Evolutionary conservation across 2,888 invertebrate genomes (phyloP).

Genomic region (Lapara coniferarum): DNA sequence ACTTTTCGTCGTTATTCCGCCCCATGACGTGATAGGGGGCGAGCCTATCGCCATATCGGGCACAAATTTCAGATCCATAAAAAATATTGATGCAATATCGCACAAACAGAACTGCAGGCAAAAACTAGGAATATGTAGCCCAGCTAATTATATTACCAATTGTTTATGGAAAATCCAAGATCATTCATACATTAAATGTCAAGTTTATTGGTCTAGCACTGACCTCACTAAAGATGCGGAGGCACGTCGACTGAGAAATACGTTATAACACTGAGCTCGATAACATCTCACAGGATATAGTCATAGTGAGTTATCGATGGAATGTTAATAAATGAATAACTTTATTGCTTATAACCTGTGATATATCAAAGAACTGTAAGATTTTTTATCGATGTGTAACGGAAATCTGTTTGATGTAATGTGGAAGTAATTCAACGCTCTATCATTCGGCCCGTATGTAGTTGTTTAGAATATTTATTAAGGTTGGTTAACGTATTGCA

Average conservation of each 20-base stretch:
- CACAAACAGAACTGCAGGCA: not conserved
- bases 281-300: not conserved
- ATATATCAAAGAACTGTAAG: slow-evolving; percentile 1
- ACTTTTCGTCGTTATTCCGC: too few species aligned
- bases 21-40: too few species aligned
- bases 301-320: not conserved
- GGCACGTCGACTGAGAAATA: slow-evolving; percentile 17
- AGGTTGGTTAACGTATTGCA: not conserved
- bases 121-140: not conserved
- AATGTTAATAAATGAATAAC: slow-evolving; percentile 12
- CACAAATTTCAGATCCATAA: too few species aligned
- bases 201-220: slow-evolving; percentile 47
- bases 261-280: not conserved
- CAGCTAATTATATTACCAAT: not conserved
- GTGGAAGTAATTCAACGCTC: slow-evolving; percentile 42
- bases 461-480: not conserved
- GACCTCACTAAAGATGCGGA: slow-evolving; percentile 36
- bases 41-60: too few species aligned
- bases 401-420: slow-evolving; percentile 39
- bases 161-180: slow-evolving; percentile 22
- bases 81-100: not conserved
- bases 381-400: slow-evolving; percentile 28
- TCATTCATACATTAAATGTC: slow-evolving; percentile 44
- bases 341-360: not conserved
- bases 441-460: slow-evolving; percentile 4